These are phyloP conservation scores for Bembecia ichneumoniformis DNA, from an alignment of 2,888 invertebrate species.

Conservation along the genomic window DNA sequence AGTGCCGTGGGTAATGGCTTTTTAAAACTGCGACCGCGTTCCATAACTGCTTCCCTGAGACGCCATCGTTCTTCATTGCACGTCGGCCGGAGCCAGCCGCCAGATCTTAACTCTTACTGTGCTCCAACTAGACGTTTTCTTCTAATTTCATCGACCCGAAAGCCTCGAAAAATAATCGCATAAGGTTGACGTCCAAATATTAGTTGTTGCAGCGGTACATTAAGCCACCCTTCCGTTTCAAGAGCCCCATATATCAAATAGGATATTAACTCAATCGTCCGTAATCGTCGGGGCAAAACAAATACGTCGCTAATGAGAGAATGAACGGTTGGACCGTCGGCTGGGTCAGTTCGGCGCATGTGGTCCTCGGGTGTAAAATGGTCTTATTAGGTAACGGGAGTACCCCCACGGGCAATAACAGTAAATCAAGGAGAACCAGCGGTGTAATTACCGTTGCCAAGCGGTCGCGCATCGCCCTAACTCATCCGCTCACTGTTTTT, in stretches of 20 bases:
- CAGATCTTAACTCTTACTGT: conserved; percentile 61
- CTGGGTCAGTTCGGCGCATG: conserved; percentile 49
- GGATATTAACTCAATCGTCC: conserved; percentile 62
- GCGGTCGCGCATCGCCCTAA: conserved; percentile 67
- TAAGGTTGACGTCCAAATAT: neutral
- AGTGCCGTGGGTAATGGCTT: conserved; percentile 68
- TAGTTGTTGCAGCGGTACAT: conserved; percentile 10
- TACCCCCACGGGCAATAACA: conserved; percentile 73
- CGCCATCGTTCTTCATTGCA: conserved; percentile 73
- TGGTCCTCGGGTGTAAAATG: conserved; percentile 67
- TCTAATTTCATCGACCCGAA: neutral
- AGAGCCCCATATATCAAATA: conserved; percentile 52
- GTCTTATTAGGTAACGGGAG: conserved; percentile 72
- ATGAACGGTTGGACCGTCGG: conserved; percentile 51
- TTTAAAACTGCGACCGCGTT: conserved; percentile 73
- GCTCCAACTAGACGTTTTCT: conserved; percentile 43
- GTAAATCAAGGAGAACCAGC: conserved; percentile 74
- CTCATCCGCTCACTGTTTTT: conserved; percentile 68
- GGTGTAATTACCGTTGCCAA: conserved; percentile 71
- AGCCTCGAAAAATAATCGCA: neutral
- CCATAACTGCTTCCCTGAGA: conserved; percentile 68
- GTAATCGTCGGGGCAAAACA: conserved; percentile 58
- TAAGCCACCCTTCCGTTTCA: conserved; percentile 44
- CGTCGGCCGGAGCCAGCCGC: conserved; percentile 61
- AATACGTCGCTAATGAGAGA: conserved; percentile 65